Percentiles rank a stretch among this genome's conserved stretches.
These are phyloP conservation scores for Mastomys natalensis DNA, from an alignment of 2,113 vertebrate genomes.

Conservation along the genomic window DNA sequence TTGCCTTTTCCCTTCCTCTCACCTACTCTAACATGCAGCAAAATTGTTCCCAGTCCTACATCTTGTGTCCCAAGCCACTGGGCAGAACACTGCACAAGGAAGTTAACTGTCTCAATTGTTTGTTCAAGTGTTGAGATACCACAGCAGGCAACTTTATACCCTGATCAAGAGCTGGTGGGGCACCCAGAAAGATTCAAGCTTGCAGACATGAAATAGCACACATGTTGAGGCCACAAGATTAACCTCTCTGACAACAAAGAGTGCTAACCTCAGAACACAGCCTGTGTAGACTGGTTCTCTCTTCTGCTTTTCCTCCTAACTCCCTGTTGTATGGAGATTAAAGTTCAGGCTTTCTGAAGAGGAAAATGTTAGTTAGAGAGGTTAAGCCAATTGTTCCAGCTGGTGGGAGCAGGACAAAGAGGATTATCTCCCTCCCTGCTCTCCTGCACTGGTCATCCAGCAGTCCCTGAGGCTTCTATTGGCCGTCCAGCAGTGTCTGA, in stretches of 20 bases:
- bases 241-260: background rate
- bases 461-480: background rate
- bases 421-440: background rate
- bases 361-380: slow-evolving; percentile 24
- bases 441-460: background rate
- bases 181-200: slow-evolving; percentile 8
- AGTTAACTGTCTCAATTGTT: slow-evolving; percentile 66
- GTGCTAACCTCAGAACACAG: background rate
- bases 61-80: slow-evolving; percentile 57
- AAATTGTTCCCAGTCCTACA: slow-evolving; percentile 45
- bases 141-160: slow-evolving; percentile 53
- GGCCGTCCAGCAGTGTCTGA: background rate
- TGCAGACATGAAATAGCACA: background rate
- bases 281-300: background rate
- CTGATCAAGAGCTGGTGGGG: slow-evolving; percentile 28
- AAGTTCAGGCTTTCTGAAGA: slow-evolving; percentile 11
- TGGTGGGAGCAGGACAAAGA: slow-evolving; percentile 15
- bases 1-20: slow-evolving; percentile 31
- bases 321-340: background rate
- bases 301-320: background rate
- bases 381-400: slow-evolving; percentile 21
- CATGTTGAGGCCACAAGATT: background rate
- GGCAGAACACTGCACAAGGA: slow-evolving; percentile 51
- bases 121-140: slow-evolving; percentile 37
- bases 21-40: slow-evolving; percentile 12